These are phyloP conservation scores for Leptodactylus fallax DNA, from an alignment of 2,797 vertebrate genomes.

Conservation along the genomic window DNA sequence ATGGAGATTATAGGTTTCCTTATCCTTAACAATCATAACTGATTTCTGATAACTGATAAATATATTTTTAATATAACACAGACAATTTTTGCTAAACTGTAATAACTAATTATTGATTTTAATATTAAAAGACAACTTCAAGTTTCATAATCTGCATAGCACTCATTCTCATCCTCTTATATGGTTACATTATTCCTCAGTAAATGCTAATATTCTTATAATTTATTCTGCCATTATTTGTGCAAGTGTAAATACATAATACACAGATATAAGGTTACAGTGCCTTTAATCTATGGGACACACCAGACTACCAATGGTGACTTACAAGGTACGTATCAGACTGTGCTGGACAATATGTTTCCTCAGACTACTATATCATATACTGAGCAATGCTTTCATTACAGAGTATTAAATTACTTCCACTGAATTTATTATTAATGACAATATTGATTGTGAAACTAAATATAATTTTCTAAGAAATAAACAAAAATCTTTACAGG, in stretches of 20 bases:
- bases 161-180: neutral
- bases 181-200: neutral
- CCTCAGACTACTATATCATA: too few relatives aligned
- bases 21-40: too few relatives aligned
- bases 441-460: neutral
- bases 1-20: too few relatives aligned
- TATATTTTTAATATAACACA: neutral
- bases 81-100: neutral
- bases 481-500: neutral
- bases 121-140: neutral
- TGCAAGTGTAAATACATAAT: too few relatives aligned
- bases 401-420: neutral
- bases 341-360: too few relatives aligned
- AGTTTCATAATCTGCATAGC: neutral
- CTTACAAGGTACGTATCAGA: too few relatives aligned
- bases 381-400: neutral
- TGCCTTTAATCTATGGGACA: too few relatives aligned
- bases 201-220: neutral
- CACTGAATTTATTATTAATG: slow-evolving; percentile 10
- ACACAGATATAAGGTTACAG: too few relatives aligned
- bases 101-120: neutral
- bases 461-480: neutral
- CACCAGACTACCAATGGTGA: too few relatives aligned
- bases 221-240: too few relatives aligned
- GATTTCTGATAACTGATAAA: too few relatives aligned